These are phyloP conservation scores for Podarcis cretensis DNA, from an alignment of 2,113 vertebrate genomes.

Conservation along the genomic window DNA sequence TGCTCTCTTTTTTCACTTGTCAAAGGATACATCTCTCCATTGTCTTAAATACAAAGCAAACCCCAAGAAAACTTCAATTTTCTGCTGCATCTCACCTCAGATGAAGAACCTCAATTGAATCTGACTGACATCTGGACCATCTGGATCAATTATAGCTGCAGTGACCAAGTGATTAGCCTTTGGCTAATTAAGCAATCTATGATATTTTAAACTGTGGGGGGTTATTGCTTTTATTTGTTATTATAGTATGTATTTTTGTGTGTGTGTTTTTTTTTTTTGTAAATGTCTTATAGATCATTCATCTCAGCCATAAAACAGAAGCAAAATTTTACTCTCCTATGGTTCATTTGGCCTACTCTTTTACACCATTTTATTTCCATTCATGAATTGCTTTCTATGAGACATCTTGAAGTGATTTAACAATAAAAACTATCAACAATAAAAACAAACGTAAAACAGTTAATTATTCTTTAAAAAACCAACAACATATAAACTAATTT, in stretches of 20 bases:
- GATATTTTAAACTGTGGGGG: no score
- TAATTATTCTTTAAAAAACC: no score
- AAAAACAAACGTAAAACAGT: no score
- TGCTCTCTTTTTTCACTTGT: fast-evolving
- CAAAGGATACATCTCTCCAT: neutral
- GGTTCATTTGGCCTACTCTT: neutral
- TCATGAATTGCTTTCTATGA: no score
- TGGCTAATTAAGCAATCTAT: neutral
- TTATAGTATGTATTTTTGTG: no score
- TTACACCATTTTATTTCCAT: no score
- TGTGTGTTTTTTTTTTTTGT: no score
- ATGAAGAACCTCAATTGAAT: neutral
- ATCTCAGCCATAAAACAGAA: neutral
- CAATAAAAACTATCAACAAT: no score
- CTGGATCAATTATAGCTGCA: neutral
- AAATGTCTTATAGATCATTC: neutral
- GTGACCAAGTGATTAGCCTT: neutral
- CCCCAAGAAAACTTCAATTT: neutral
- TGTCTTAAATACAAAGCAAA: slow-evolving; percentile 26
- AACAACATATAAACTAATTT: no score
- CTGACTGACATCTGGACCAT: neutral
- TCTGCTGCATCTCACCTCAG: neutral
- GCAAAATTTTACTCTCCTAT: neutral
- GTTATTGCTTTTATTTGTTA: no score
- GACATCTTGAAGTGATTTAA: no score